Percentiles rank a stretch among this genome's conserved stretches.
Evolutionary conservation across 2,113 vertebrate species (phyloP).

Genomic region (Calyptomena viridis): DNA sequence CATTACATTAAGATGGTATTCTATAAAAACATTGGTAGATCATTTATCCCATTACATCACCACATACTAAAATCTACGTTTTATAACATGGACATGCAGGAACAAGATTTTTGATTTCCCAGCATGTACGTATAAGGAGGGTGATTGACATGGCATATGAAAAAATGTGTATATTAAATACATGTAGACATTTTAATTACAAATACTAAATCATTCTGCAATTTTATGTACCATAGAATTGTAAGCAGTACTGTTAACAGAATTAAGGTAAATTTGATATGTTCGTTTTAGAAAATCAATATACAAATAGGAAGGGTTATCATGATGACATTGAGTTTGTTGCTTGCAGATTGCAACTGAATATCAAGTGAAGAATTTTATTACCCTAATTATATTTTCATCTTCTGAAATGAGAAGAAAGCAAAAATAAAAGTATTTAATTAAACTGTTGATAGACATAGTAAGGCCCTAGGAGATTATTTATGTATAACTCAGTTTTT

Average conservation of each 20-base stretch:
- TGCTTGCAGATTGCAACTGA: neutral
- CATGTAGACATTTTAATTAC: neutral
- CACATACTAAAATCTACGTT: neutral
- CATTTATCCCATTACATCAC: neutral
- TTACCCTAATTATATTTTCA: neutral
- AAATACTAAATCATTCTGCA: neutral
- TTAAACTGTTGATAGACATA: neutral
- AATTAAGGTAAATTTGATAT: neutral
- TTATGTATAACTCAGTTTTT: slow-evolving; percentile 26
- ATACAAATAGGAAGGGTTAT: neutral
- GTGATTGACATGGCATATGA: neutral
- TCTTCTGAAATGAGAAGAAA: neutral
- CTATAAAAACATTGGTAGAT: neutral
- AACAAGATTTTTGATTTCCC: neutral
- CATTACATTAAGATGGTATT: neutral
- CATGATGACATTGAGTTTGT: neutral
- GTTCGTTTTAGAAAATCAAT: neutral
- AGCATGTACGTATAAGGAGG: neutral
- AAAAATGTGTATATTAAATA: neutral
- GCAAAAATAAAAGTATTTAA: neutral
- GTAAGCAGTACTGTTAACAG: neutral
- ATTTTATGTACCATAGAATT: neutral
- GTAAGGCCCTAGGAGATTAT: neutral
- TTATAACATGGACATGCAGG: neutral
- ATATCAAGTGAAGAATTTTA: neutral